These are phyloP conservation scores for Drosophila meridionalis DNA, from an alignment of 2,888 invertebrate species.

Conservation along the genomic window DNA sequence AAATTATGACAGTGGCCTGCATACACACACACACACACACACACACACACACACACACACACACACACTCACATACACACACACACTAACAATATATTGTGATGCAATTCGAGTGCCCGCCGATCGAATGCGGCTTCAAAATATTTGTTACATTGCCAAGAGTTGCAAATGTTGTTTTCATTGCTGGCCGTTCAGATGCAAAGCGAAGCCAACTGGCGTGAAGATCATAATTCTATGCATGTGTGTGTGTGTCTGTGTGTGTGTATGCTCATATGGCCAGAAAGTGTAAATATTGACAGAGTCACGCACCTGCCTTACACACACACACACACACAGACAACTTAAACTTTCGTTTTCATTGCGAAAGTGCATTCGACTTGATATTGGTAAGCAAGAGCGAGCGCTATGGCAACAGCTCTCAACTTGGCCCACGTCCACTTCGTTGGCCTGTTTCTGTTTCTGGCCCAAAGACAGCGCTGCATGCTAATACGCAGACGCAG, in stretches of 20 bases:
- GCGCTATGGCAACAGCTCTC: conserved; percentile 19
- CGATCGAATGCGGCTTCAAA: conserved; percentile 61
- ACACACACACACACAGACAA: conserved; percentile 12
- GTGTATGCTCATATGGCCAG: conserved; percentile 43
- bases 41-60: too few species aligned
- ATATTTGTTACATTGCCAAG: conserved; percentile 80
- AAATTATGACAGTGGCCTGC: conserved; percentile 64
- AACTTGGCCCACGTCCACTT: conserved; percentile 43
- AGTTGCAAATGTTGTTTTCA: conserved; percentile 35
- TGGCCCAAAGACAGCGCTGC: conserved; percentile 41
- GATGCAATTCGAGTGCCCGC: conserved; percentile 56
- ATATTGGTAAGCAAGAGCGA: conserved; percentile 60
- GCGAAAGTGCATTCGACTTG: conserved; percentile 79
- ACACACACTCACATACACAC: conserved; percentile 8
- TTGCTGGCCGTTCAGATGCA: conserved; percentile 47
- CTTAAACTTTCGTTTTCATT: conserved; percentile 78
- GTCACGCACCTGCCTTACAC: conserved; percentile 63
- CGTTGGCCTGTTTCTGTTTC: conserved; percentile 56
- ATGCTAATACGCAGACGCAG: conserved; percentile 45
- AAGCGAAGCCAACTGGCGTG: conserved; percentile 61
- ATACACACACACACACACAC: conserved; percentile 29
- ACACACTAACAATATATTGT: conserved; percentile 2
- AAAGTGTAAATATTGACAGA: conserved; percentile 71
- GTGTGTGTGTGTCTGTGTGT: conserved; percentile 29
- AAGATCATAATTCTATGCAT: conserved; percentile 76